Evolutionary conservation across 2,888 invertebrate species (phyloP).

Genomic region (Acrobasis suavella): DNA sequence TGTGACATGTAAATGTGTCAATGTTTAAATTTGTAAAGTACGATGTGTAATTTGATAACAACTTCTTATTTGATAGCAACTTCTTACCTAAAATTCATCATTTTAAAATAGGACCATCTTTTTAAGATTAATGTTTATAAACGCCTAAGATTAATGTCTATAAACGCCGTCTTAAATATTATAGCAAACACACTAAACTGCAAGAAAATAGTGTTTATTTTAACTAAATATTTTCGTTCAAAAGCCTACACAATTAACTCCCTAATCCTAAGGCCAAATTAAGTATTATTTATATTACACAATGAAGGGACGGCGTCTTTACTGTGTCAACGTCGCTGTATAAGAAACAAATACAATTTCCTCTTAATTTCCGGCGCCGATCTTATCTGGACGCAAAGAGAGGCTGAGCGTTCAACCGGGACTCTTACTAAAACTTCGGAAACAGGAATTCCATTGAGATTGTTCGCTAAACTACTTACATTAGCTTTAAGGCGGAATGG

Average conservation of each 20-base stretch:
- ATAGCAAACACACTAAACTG: neutral
- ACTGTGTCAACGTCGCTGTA: constrained; percentile 63
- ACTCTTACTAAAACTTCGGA: constrained; percentile 58
- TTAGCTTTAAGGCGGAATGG: constrained; percentile 14
- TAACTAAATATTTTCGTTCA: constrained; percentile 12
- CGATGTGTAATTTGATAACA: no score
- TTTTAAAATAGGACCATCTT: no score
- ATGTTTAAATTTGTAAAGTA: no score
- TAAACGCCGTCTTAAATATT: no score
- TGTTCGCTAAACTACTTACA: constrained; percentile 28
- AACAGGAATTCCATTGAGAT: constrained; percentile 57
- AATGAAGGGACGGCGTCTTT: constrained; percentile 48
- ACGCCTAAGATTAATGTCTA: no score
- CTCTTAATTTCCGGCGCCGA: constrained; percentile 74
- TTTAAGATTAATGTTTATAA: no score
- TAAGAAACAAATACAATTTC: constrained; percentile 81
- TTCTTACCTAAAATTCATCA: no score
- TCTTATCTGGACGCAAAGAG: constrained; percentile 73
- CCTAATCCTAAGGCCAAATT: constrained; percentile 37
- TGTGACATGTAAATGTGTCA: no score
- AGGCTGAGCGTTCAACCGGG: constrained; percentile 62
- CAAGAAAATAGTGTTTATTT: neutral
- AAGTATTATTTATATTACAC: constrained; percentile 50
- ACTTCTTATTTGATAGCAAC: no score
- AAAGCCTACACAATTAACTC: constrained; percentile 19